These are phyloP conservation scores for Pomacea canaliculata DNA, from an alignment of 2,888 invertebrate genomes.

Conservation along the genomic window DNA sequence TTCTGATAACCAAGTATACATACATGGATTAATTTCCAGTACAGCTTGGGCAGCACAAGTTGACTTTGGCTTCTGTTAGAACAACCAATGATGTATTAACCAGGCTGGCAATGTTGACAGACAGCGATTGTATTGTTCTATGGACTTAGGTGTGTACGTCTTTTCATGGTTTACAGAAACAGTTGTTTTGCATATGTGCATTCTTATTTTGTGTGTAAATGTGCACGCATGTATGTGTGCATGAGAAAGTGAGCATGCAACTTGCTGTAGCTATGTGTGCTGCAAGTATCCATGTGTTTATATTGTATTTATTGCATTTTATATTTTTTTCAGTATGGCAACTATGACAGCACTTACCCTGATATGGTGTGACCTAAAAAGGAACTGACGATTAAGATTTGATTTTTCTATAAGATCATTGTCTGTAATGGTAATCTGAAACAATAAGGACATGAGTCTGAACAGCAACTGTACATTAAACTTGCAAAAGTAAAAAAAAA, in stretches of 20 bases:
- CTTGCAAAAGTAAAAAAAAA: neutral
- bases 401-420: slow-evolving; percentile 99
- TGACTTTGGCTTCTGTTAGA: slow-evolving; percentile 80
- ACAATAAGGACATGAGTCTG: neutral
- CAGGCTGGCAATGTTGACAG: no score
- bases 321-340: no score
- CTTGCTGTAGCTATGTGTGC: neutral
- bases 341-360: slow-evolving; percentile 59
- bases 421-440: slow-evolving; percentile 84
- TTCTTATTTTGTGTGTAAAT: no score
- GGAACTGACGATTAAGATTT: slow-evolving; percentile 97
- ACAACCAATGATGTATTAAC: neutral
- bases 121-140: no score
- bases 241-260: neutral
- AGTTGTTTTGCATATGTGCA: neutral
- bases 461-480: neutral
- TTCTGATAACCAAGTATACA: slow-evolving; percentile 7
- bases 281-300: no score
- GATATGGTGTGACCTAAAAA: slow-evolving; percentile 95
- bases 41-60: slow-evolving; percentile 81
- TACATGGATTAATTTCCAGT: slow-evolving; percentile 66
- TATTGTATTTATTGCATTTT: neutral
- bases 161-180: no score
- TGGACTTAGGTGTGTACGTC: no score
- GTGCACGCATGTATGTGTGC: neutral